Evolutionary conservation across 2,113 vertebrate species (phyloP), one percentile per base, ranked within the genome.

Genomic region (Leptobrachium ailaonicum): DNA sequence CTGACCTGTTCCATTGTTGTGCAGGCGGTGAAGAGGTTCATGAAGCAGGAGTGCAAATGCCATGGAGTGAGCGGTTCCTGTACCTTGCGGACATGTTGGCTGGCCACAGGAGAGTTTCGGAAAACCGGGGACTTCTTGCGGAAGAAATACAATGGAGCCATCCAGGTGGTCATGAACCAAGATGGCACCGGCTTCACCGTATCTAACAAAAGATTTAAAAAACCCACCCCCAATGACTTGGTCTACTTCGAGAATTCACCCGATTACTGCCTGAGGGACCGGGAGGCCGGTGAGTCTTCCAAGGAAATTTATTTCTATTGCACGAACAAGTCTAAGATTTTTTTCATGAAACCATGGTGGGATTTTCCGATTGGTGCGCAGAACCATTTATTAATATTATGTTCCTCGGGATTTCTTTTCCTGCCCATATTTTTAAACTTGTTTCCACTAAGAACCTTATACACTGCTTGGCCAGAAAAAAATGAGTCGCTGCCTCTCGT

Each of bases 21-120:
- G 54, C 89, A 99, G 97, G 97, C 97, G 0, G 96, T 99, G 75
- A 97, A 95, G 89, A 91, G 95, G 64, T 98, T 98, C 88, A 90
- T 99, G 94, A 95, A 90, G 6, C 93, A 97, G 82, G 95, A 98
- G 84, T 99, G 97, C 86, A 99, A 99, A 83, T 99, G 97, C 83
- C 97, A 99, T 0, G 96, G 97, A 0, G 95, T 99, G 85, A 99
- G 97, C n/a, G 97, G 97, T 8, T 98, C 97, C 0, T 99, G 97
- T 80, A 96, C 93, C 3, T 85, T 98, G 45, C 90, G 97, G 83
- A 99, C 97, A 45, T 99, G 97, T 87, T 99, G 97, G 97, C 90
- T 95, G 84, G 95, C 96, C 86, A 94, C 98, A 94, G 93, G 94
- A 6, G 97, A 99, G 90, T 97, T 99, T 84, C 90, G 96, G 32